Evolutionary conservation across 2,113 vertebrate genomes (phyloP).

Genomic region (Spilogale gracilis): DNA sequence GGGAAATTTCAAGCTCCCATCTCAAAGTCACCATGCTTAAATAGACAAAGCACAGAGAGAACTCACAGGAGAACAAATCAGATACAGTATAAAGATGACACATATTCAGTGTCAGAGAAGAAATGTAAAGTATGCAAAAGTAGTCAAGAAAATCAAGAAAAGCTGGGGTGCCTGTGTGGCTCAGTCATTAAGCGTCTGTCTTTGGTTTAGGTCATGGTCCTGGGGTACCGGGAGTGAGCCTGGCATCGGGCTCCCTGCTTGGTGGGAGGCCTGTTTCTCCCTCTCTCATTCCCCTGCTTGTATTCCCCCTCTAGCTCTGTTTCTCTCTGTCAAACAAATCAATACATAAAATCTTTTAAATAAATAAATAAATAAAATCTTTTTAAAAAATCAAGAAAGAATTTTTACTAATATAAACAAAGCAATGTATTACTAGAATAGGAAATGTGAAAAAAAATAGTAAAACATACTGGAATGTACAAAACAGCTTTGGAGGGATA

Average conservation of each 20-base stretch:
- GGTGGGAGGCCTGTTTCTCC: too few species aligned
- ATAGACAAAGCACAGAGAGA: not conserved
- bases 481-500: not conserved
- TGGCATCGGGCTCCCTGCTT: too few species aligned
- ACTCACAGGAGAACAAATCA: not conserved
- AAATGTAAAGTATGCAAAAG: not conserved
- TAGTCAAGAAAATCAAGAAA: not conserved
- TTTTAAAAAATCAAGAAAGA: not conserved
- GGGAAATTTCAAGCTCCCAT: not conserved
- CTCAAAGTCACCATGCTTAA: not conserved
- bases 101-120: not conserved
- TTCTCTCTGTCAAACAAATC: too few species aligned
- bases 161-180: not conserved
- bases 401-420: not conserved
- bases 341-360: too few species aligned
- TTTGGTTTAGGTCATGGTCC: too few species aligned
- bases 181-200: too few species aligned
- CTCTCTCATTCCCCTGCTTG: too few species aligned
- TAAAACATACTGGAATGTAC: not conserved
- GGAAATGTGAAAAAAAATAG: not conserved
- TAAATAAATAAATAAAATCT: too few species aligned
- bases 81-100: not conserved
- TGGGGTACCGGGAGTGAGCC: too few species aligned
- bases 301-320: too few species aligned
- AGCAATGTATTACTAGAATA: not conserved